Conservation (phyloP, 2,888 invertebrate genomes). For the Thelaira solivaga region DNA sequence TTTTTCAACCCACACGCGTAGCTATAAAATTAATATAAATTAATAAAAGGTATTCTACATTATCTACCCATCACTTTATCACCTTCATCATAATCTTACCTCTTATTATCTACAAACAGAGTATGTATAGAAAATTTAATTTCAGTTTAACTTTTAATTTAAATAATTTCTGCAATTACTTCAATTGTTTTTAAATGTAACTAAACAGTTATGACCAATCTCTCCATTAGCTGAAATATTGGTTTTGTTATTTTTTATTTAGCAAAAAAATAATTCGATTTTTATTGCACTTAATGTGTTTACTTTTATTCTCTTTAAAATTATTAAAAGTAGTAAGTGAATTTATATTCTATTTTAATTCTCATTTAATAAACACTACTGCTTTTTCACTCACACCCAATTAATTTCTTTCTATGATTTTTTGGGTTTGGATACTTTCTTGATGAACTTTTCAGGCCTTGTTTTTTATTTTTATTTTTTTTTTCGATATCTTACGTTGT, state of each 20-base stretch:
- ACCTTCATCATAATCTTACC: constrained; percentile 19
- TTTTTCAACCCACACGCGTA: constrained; percentile 32
- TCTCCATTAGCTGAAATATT: constrained; percentile 37
- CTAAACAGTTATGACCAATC: neutral
- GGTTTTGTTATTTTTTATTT: neutral
- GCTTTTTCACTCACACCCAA: neutral
- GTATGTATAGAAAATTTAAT: neutral
- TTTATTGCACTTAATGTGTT: constrained; percentile 15
- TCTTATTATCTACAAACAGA: constrained; percentile 41
- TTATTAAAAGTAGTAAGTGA: constrained; percentile 24
- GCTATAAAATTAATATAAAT: constrained; percentile 7
- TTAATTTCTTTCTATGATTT: neutral
- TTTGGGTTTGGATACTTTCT: neutral
- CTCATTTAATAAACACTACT: neutral
- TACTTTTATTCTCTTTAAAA: neutral
- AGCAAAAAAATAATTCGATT: neutral
- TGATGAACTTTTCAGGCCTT: neutral
- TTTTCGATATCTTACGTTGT: no score
- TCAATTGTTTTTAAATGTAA: neutral
- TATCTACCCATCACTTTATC: constrained; percentile 25
- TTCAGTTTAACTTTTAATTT: neutral
- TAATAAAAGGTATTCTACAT: constrained; percentile 5
- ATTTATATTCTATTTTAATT: constrained; percentile 26
- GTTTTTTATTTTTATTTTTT: neutral
- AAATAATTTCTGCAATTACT: constrained; percentile 15